Base-by-base conservation (phyloP, 2,113 vertebrate genomes). In the Lophotis ruficrista region DNA sequence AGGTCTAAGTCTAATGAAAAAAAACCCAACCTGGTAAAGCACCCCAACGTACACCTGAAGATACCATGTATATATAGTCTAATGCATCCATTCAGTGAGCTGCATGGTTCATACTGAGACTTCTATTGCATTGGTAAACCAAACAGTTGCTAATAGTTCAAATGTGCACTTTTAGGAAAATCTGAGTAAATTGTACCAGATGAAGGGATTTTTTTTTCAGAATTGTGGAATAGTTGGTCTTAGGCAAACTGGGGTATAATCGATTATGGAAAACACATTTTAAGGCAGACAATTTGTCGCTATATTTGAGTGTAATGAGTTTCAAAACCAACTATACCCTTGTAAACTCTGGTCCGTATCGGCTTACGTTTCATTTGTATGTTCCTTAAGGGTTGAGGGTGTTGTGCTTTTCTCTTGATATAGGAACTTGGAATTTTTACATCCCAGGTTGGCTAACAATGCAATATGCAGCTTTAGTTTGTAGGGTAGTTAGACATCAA, bases 1-100 rank as follows among this genome's bases (percentile, higher is more conserved):
- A 98, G 99, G 99, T 98, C 98, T 98, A 96, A 94, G 96, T 98
- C 98, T 98, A 98, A 98, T 98, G 98, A 98, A 98, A 94, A 95
- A 33, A 82, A 96, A 94, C 88, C 98, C 98, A 95, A 98, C 97
- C 98, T 98, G 97, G 98, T 98, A 98, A 98, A 98, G 99, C 99
- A 99, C 98, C 98, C 98, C 99, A 98, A 98, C 98, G 99, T 98
- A 99, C 99, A 99, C 99, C 99, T 99, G 99, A 99, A 99, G 99
- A 99, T 99, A 99, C 99, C 99, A 98, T 87, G 96, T 97, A 78
- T 94, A 93, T 98, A 92, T 98, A 98, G 96, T 98, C 98, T 98
- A 98, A 98, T 98, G 99, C 98, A 98, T 95, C 97, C 97, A 65
- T 93, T 79, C 84, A 90, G 86, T 90, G 94, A 97, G 97, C 97